A percentile compares a stretch with the other conserved stretches of the same genome.
Conservation (phyloP, 2,113 vertebrate genomes). For the Eurystomus gularis region DNA sequence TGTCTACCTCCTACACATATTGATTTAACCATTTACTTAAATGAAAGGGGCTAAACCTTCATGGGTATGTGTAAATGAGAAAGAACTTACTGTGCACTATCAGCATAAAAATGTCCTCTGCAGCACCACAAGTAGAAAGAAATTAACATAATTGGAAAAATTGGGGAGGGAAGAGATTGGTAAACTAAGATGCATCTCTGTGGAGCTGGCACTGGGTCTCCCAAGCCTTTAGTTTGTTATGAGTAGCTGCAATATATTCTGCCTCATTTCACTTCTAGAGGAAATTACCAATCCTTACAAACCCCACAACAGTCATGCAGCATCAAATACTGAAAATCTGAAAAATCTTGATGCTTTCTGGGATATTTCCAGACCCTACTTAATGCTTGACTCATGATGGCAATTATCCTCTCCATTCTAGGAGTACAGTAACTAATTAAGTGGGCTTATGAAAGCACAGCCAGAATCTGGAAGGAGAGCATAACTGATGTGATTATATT, state of each 20-base stretch:
- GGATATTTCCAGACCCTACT: slow-evolving; percentile 17
- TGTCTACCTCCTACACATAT: background rate
- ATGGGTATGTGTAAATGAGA: background rate
- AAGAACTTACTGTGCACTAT: background rate
- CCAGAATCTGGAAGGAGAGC: slow-evolving; percentile 2
- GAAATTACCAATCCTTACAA: slow-evolving; percentile 1
- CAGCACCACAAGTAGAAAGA: background rate
- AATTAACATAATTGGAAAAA: background rate
- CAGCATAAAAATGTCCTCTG: background rate
- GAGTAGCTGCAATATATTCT: background rate
- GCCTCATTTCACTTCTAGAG: background rate
- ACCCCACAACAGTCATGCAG: background rate
- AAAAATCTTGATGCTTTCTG: background rate
- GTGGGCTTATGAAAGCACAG: background rate
- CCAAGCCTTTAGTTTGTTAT: background rate
- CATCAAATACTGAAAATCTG: slow-evolving; percentile 8
- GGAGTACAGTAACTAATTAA: slow-evolving; percentile 27
- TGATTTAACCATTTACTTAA: background rate
- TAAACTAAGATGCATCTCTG: background rate
- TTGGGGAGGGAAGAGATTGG: background rate
- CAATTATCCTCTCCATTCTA: slow-evolving; percentile 12
- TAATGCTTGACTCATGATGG: slow-evolving; percentile 11
- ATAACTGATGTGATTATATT: slow-evolving; percentile 28
- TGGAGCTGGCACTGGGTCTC: background rate
- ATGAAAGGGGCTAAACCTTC: background rate